Evolutionary conservation across 2,797 vertebrate species (phyloP), one percentile per base, ranked within the genome.

Genomic region (Aplochiton taeniatus): DNA sequence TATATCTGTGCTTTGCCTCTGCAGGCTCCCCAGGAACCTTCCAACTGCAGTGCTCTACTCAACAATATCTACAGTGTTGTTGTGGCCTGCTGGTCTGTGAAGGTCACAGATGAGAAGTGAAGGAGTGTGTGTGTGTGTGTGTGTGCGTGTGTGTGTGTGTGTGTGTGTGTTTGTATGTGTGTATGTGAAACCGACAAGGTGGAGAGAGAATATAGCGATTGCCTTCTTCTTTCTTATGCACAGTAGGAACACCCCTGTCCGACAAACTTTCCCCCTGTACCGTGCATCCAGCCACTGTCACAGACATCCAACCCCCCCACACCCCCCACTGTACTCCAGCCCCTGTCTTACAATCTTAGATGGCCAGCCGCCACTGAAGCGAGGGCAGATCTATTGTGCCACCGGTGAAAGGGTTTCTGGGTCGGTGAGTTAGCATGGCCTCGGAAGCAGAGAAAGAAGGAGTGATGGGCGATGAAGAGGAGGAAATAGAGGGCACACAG

Each of bases 301-400:
- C 77, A 85, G 81, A 77, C 59, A 50, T 19, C 46, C n/a, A 1
- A 2, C 31, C 31, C 31, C 31, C 31, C 31, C 31, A 2, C 57
- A 16, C 16, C n/a, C 4, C n/a, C 4, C 14, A 52, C n/a, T 14
- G n/a, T 52, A 13, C 50, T 0, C 17, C 18, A 42, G 10, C 68
- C 58, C 51, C 71, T 62, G 58, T 57, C 69, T 67, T 76, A 76
- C 81, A 80, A 85, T 79, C 82, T 85, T 77, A 70, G 76, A 79
- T 66, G 69, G 79, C 78, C 72, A 75, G 78, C 78, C 80, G 84
- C 76, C 86, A 83, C 67, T 82, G 81, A 84, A 83, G 83, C 80
- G 78, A 84, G 74, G 78, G 83, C 78, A 70, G 84, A 87, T 86
- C 83, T 82, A 80, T 87, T 87, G 84, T 85, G 81, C 78, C 72